These are phyloP conservation scores for Mohoua ochrocephala DNA, from an alignment of 2,113 vertebrate genomes.

Conservation along the genomic window DNA sequence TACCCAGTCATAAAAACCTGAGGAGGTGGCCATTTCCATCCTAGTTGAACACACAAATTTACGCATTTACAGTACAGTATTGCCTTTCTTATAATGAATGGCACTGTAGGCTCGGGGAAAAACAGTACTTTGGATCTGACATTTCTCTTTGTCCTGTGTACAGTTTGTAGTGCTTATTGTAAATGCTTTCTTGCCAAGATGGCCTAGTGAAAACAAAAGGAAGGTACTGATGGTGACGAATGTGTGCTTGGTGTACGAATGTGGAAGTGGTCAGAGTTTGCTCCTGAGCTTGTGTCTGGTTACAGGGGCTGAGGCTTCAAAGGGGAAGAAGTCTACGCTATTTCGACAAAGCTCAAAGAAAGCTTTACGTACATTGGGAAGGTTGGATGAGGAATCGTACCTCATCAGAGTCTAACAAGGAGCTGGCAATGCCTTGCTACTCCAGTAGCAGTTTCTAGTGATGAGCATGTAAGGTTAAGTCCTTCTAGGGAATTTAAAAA, in stretches of 20 bases:
- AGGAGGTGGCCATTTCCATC: neutral
- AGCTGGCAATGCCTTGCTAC: neutral
- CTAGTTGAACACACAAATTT: neutral
- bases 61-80: neutral
- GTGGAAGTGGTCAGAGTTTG: neutral
- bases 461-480: neutral
- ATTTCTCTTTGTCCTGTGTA: neutral
- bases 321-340: neutral
- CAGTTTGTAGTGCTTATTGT: neutral
- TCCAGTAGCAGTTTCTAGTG: neutral
- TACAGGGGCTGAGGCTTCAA: neutral
- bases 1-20: neutral
- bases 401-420: neutral
- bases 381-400: neutral
- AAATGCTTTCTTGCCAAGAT: neutral
- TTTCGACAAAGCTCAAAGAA: neutral
- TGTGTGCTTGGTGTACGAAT: rapidly evolving
- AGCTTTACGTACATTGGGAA: neutral
- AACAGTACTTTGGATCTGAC: neutral
- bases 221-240: neutral
- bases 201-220: neutral
- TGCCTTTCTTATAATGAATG: neutral
- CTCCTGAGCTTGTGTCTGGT: neutral
- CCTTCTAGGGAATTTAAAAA: neutral
- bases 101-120: neutral